Percentiles rank a stretch among this genome's conserved stretches.
phyloP scores from a whole-genome alignment of 2,113 vertebrate genomes.

The Menidia beryllina region DNA sequence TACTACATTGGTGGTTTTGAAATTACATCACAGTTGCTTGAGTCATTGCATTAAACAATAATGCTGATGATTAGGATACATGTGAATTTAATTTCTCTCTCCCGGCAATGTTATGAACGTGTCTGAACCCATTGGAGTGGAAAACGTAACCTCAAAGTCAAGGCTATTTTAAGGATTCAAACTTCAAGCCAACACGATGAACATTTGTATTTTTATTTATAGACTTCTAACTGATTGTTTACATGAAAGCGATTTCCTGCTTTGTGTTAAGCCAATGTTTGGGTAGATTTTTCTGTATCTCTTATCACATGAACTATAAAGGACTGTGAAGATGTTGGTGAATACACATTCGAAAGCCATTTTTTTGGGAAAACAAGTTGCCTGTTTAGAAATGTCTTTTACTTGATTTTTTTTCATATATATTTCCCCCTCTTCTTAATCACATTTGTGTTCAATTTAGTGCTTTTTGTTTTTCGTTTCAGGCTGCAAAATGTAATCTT shows the following conservation, averaged over 20 bases:
- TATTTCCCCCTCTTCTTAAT: background rate
- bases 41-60: constrained; percentile 17
- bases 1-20: constrained; percentile 47
- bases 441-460: background rate
- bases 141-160: constrained; percentile 1
- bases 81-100: constrained; percentile 24
- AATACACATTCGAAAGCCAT: constrained; percentile 30
- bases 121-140: constrained; percentile 15
- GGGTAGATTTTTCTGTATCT: constrained; percentile 13
- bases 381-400: constrained; percentile 22
- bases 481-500: constrained; percentile 2
- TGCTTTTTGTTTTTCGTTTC: background rate
- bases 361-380: constrained; percentile 30
- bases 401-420: background rate
- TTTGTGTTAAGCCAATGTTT: constrained; percentile 28
- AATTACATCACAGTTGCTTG: constrained; percentile 32
- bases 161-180: background rate
- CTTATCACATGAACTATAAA: constrained; percentile 19
- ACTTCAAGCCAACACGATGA: constrained; percentile 34
- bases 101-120: constrained; percentile 2
- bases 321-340: background rate
- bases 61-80: constrained; percentile 1
- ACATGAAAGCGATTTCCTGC: constrained; percentile 32
- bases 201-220: constrained; percentile 42
- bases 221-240: constrained; percentile 27